Evolutionary conservation across 1,140 invertebrate species (phyloP).

Genomic region (Orius insidiosus): DNA sequence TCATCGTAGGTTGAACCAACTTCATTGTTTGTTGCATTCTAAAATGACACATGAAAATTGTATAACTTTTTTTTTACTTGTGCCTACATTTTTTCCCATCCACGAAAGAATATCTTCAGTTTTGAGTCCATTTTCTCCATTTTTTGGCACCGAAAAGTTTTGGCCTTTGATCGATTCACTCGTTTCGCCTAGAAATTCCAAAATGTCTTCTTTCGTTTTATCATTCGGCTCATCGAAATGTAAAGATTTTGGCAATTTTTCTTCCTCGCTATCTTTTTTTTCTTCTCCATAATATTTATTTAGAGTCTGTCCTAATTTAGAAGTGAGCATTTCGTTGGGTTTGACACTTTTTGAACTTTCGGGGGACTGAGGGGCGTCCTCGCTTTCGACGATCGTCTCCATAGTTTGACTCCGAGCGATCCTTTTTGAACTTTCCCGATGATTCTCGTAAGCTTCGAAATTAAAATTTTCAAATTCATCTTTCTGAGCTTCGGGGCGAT

Average conservation of each 20-base stretch:
- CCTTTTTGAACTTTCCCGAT: slow-evolving; percentile 2
- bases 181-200: too few species aligned
- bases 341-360: background rate
- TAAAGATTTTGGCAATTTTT: slow-evolving; percentile 2
- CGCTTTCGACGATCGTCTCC: slow-evolving; percentile 4
- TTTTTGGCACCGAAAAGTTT: background rate
- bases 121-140: slow-evolving; percentile 2
- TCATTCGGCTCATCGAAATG: slow-evolving; percentile 1
- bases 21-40: slow-evolving; percentile 7
- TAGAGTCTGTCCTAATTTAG: slow-evolving; percentile 11
- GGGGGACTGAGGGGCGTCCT: background rate
- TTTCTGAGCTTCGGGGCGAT: background rate
- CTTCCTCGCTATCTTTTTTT: background rate
- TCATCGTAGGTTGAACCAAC: slow-evolving; percentile 19
- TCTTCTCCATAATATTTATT: slow-evolving; percentile 4
- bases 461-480: background rate
- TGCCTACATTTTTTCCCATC: slow-evolving; percentile 12
- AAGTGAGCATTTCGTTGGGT: slow-evolving; percentile 4
- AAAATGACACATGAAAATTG: background rate
- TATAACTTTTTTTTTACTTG: background rate
- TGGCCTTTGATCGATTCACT: too few species aligned
- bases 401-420: slow-evolving; percentile 2
- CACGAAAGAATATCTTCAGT: slow-evolving; percentile 13
- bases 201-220: slow-evolving; percentile 2
- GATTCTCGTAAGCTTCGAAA: slow-evolving; percentile 9